Base-by-base conservation (phyloP, 2,888 invertebrate species). In the Alloplasta piceator region DNA sequence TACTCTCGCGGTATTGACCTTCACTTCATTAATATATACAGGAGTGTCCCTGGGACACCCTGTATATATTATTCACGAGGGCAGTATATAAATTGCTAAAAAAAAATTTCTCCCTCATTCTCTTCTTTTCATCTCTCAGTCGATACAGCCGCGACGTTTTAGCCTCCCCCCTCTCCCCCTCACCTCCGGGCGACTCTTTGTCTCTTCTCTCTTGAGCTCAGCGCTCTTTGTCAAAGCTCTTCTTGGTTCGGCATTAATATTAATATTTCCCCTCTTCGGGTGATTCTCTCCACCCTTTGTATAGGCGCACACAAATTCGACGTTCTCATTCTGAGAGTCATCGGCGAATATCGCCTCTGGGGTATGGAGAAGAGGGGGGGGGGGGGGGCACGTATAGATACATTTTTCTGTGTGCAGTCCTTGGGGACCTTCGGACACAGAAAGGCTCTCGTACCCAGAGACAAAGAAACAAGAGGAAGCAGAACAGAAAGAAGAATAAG, bases 241-340 rank as follows among this genome's bases (percentile, higher is more conserved):
- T 26, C 26, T 26, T 3, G 7, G 43, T 39, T 71, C 68, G 74
- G 66, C 74, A 78, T 81, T 78, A 74, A 81, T 74, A 81, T 78
- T 81, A 74, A 77, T 77, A 64, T 77, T 73, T 64, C 77, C 68
- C 56, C 64, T 43, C 72, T 60, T 67, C 52, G 60, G 50, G 74
- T 46, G 67, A 38, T 70, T 81, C 73, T 80, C 67, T 39, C 43
- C 63, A 26, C 26, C 52, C 72, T 64, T 66, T 26, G 26, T 26
- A 26, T 26, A 26, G 1, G 26, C 26, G 48, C 68, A 73, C 77
- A 64, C 52, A 43, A 43, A 68, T 52, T 46, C 61, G 64, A 46
- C 46, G 77, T 64, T 63, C 61, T 74, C n/a, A 26, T 26, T 26
- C 60, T 81, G 81, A 81, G 26, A 26, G 77, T 81, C 81, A 81